Evolutionary conservation across 1,140 invertebrate genomes (phyloP).

Genomic region (Drosophila yakuba): DNA sequence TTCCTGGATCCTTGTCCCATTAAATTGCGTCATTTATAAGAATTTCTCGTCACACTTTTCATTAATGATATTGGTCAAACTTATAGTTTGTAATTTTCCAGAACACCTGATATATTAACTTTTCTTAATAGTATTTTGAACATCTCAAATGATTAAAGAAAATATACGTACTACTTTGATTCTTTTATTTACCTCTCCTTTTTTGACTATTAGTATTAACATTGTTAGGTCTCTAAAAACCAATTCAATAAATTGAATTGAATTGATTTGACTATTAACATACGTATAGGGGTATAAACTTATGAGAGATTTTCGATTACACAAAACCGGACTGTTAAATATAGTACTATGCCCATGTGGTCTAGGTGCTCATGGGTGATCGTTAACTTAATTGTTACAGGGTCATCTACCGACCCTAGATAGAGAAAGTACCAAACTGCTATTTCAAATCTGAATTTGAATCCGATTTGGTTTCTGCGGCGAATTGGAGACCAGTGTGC

Average conservation of each 20-base stretch:
- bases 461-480: slow-evolving; percentile 3
- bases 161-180: no score
- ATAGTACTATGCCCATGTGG: neutral
- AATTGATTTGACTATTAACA: neutral
- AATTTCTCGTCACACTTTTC: no score
- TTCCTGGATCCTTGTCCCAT: neutral
- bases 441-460: slow-evolving; percentile 14
- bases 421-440: slow-evolving; percentile 35
- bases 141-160: no score
- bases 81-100: no score
- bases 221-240: no score
- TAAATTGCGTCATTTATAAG: no score
- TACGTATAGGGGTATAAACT: neutral
- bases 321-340: neutral
- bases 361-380: slow-evolving; percentile 5
- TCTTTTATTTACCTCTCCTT: no score
- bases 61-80: no score
- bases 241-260: no score
- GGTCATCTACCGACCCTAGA: slow-evolving; percentile 36
- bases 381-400: slow-evolving; percentile 42
- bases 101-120: no score
- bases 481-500: slow-evolving; percentile 35
- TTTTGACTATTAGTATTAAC: no score
- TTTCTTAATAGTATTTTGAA: no score
- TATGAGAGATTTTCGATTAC: neutral